Conservation (phyloP, 1,140 invertebrate genomes). For the Polypedilum vanderplanki region DNA sequence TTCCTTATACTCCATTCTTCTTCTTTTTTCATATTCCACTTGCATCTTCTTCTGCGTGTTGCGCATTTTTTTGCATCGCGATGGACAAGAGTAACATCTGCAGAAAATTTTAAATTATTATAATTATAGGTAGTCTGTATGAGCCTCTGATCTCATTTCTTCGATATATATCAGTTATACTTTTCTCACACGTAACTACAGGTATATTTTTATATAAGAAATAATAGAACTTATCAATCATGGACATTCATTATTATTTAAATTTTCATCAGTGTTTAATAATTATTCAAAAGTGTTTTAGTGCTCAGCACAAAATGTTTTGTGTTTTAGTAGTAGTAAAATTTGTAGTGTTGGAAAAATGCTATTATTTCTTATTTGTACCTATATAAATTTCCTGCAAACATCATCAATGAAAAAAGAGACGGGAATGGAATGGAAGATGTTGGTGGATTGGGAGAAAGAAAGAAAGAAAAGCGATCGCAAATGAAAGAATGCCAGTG, state of each 20-base stretch:
- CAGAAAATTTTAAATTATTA: conserved; percentile 28
- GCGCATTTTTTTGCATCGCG: conserved; percentile 9
- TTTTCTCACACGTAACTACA: not conserved
- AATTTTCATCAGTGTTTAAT: too few species aligned
- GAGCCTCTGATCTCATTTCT: conserved; percentile 23
- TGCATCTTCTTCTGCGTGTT: conserved; percentile 26
- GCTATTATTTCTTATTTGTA: too few species aligned
- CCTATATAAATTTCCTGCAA: too few species aligned
- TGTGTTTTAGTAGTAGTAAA: too few species aligned
- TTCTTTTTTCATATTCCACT: not conserved
- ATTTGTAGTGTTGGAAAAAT: too few species aligned
- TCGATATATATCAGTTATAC: conserved; percentile 13
- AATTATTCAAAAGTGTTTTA: too few species aligned
- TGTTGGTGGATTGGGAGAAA: not conserved
- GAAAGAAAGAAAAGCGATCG: not conserved
- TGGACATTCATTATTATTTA: too few species aligned
- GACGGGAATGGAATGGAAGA: conserved; percentile 15
- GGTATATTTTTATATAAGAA: too few species aligned
- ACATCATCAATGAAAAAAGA: not conserved
- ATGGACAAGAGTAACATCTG: conserved; percentile 26
- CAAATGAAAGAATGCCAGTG: conserved; percentile 15
- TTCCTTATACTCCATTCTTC: not conserved
- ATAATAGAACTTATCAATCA: too few species aligned
- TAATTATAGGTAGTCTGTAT: conserved; percentile 24
- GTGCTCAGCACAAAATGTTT: too few species aligned